phyloP scores from a whole-genome alignment of 2,113 vertebrate genomes.

The Bos javanicus region DNA sequence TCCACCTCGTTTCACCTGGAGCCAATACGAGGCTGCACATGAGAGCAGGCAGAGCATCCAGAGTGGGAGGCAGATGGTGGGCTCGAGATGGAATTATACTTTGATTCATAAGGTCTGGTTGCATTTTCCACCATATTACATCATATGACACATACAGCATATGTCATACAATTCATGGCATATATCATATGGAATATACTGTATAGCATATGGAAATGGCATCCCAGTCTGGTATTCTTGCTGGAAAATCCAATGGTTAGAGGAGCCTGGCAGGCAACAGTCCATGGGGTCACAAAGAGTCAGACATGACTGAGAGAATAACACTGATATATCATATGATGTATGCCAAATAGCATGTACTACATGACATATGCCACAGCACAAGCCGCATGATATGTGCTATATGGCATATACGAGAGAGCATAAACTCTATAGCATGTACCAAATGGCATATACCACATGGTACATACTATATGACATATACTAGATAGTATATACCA shows the following conservation, averaged over 20 bases:
- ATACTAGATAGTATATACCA: neutral
- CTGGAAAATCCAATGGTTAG: neutral
- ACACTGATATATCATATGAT: neutral
- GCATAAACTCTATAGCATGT: neutral
- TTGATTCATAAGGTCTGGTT: neutral
- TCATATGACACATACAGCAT: neutral
- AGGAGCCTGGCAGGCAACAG: neutral
- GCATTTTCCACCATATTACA: too few relatives aligned
- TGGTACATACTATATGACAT: too few relatives aligned
- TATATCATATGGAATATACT: neutral
- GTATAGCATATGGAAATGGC: neutral
- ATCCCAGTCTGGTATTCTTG: neutral
- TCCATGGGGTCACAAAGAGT: neutral
- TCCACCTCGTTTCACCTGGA: fast-evolving
- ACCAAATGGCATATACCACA: neutral
- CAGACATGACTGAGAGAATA: neutral
- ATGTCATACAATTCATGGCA: neutral
- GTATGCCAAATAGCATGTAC: neutral
- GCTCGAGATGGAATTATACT: fast-evolving
- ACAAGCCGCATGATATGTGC: fast-evolving
- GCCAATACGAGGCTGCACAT: fast-evolving
- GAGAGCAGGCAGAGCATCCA: fast-evolving
- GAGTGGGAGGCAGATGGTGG: neutral
- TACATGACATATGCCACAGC: neutral
- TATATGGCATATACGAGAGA: neutral